phyloP scores from a whole-genome alignment of 2,797 vertebrate species.

The Threskiornis aethiopicus region DNA sequence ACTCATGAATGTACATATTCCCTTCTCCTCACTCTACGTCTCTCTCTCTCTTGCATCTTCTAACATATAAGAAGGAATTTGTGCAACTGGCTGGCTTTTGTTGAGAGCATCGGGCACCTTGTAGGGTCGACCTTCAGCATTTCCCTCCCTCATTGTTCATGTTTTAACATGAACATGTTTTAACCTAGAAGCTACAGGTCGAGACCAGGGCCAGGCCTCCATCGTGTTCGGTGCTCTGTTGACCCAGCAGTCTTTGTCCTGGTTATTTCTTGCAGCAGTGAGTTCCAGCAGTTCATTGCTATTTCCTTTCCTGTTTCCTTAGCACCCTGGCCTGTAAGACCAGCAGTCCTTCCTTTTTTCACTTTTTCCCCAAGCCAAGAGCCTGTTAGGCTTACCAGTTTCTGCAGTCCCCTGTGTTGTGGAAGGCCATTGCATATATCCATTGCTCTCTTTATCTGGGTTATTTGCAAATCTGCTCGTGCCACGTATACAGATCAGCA shows the following conservation, averaged over 20 bases:
- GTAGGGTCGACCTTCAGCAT: background rate
- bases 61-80: background rate
- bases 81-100: background rate
- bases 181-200: background rate
- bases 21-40: background rate
- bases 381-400: background rate
- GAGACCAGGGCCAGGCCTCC: background rate
- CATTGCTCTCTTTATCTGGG: background rate
- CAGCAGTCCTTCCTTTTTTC: background rate
- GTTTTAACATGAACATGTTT: background rate
- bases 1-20: background rate
- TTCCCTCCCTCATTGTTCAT: background rate
- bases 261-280: background rate
- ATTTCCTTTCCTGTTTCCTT: background rate
- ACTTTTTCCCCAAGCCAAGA: background rate
- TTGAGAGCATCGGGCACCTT: background rate
- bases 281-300: background rate
- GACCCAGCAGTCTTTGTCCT: background rate
- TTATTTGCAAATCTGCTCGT: background rate
- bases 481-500: background rate
- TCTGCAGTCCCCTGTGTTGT: background rate
- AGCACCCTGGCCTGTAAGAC: background rate
- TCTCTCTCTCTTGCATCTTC: background rate
- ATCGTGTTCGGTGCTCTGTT: background rate
- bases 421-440: background rate